These are phyloP conservation scores for Conops quadrifasciatus DNA, from an alignment of 2,888 invertebrate genomes.

Conservation along the genomic window DNA sequence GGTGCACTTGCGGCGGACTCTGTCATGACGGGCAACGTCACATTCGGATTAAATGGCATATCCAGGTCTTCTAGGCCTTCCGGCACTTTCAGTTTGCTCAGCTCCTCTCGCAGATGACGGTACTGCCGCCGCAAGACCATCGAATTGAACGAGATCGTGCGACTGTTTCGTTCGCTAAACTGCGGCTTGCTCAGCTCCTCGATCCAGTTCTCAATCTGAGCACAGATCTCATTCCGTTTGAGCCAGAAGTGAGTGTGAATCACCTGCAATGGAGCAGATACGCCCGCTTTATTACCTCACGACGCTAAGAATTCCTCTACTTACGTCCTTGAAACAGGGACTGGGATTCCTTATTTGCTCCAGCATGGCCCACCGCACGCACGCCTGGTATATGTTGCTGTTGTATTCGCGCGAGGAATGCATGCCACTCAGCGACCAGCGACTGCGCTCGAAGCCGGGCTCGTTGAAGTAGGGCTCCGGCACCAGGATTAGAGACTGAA, in stretches of 20 bases:
- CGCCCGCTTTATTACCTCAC: no score
- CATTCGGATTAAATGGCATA: constrained; percentile 67
- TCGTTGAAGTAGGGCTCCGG: constrained; percentile 96
- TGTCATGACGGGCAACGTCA: constrained; percentile 55
- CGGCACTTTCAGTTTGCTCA: constrained; percentile 83
- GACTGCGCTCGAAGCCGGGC: constrained; percentile 90
- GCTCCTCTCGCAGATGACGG: constrained; percentile 84
- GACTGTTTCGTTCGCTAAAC: constrained; percentile 78
- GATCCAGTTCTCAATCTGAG: constrained; percentile 91
- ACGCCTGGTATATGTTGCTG: constrained; percentile 93
- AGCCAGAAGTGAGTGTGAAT: constrained; percentile 95
- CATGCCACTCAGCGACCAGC: constrained; percentile 87
- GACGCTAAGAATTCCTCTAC: constrained; percentile 30
- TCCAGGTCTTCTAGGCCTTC: constrained; percentile 77
- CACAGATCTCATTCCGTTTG: constrained; percentile 88
- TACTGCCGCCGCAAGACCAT: constrained; percentile 82
- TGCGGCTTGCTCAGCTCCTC: constrained; percentile 83
- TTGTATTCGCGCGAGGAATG: constrained; percentile 94
- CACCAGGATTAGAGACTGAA: constrained; percentile 90
- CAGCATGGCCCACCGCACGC: constrained; percentile 95
- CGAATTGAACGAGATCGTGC: constrained; percentile 79
- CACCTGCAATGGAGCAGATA: constrained; percentile 68
- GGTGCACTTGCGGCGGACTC: constrained; percentile 46
- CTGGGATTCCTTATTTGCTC: constrained; percentile 91
- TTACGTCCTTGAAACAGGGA: constrained; percentile 88